Conservation (phyloP, 2,797 vertebrate genomes). For the Taeniopygia guttata region DNA sequence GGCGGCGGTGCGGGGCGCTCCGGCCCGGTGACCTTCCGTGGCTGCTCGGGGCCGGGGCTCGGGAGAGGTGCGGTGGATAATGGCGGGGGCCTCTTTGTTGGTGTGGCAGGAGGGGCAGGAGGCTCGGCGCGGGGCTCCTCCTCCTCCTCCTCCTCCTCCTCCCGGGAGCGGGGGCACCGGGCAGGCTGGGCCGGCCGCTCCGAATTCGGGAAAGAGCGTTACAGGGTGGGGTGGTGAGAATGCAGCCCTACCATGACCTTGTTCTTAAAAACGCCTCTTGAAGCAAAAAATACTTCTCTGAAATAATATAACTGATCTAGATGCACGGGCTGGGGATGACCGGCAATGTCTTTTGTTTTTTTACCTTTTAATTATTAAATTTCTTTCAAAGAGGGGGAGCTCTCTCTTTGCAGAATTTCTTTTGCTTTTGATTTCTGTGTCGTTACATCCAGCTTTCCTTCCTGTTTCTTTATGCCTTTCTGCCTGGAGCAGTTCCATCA, state of each 20-base stretch:
- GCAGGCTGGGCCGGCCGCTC: neutral
- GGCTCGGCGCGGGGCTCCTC: slow-evolving; percentile 42
- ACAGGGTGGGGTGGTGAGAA: neutral
- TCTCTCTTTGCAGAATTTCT: neutral
- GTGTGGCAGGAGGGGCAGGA: slow-evolving; percentile 25
- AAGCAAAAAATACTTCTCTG: neutral
- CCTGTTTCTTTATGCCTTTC: neutral
- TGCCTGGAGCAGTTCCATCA: neutral
- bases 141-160: slow-evolving; percentile 56
- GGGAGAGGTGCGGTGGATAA: neutral
- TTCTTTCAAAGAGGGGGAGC: neutral
- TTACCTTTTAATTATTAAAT: neutral
- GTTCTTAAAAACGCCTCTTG: neutral
- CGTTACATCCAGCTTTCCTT: neutral
- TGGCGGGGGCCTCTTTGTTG: slow-evolving; percentile 46
- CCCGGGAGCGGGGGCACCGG: neutral
- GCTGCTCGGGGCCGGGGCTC: neutral
- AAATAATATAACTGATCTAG: neutral
- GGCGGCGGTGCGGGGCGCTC: neutral
- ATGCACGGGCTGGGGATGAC: neutral
- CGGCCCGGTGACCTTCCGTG: neutral
- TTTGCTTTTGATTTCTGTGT: neutral
- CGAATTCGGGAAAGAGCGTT: neutral
- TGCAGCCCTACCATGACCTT: neutral
- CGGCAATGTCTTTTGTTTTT: neutral